Percentiles rank a stretch among this genome's conserved stretches.
phyloP scores from a whole-genome alignment of 2,113 vertebrate species.

The Irena cyanogastra region DNA sequence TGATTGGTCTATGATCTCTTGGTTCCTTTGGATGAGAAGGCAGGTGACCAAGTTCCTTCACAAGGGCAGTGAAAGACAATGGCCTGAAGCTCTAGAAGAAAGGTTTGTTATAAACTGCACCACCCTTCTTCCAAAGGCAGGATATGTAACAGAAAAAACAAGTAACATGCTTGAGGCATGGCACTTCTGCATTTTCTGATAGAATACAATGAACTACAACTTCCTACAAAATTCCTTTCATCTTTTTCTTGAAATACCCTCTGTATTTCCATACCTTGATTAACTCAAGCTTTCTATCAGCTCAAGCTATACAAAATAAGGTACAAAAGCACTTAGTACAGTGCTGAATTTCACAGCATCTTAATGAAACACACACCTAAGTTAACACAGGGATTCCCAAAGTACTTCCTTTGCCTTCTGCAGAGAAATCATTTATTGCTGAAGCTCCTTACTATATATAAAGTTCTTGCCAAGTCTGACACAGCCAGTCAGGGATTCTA shows the following conservation, averaged over 20 bases:
- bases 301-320: neutral
- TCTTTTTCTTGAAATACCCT: neutral
- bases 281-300: neutral
- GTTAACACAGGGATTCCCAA: neutral
- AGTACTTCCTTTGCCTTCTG: neutral
- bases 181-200: neutral
- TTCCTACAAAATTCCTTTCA: neutral
- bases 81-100: neutral
- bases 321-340: neutral
- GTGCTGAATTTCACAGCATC: neutral
- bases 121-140: neutral
- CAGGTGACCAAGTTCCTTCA: neutral
- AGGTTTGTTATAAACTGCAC: neutral
- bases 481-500: neutral
- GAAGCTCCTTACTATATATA: neutral
- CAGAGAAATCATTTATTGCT: neutral
- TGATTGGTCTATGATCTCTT: neutral
- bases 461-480: neutral
- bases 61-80: neutral
- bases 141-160: neutral
- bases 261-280: neutral
- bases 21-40: neutral
- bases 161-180: fast-evolving
- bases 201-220: neutral
- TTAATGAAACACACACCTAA: neutral